Base-by-base conservation (phyloP, 2,113 vertebrate genomes). In the Eolophus roseicapilla region DNA sequence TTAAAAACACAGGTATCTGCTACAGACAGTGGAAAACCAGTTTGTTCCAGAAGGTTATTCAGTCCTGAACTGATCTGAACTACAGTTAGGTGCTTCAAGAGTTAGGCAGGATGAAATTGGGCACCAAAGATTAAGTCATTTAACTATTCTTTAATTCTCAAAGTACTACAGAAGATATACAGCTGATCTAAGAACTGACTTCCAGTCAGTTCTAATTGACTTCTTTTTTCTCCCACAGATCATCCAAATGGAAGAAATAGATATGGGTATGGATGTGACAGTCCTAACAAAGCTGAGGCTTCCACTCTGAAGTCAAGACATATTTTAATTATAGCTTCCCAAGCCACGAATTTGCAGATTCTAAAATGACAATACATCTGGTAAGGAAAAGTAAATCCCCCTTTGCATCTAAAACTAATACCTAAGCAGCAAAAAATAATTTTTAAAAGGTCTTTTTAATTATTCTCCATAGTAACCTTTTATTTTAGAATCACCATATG, bases 401-500 rank as follows among this genome's bases (percentile, higher is more conserved):
- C 55, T 92, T 91, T 87, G 77, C 57, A 73, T 81, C 60, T 96
- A 90, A 95, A 97, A 92, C 79, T 69, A 94, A 90, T 60, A 88
- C 69, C 75, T 89, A 93, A 94, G 37, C 80, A 92, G 68, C 76
- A 95, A 96, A 95, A 97, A 85, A 93, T 78, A 91, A 73, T 91
- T 78, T 88, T 81, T 39, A 57, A 82, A 91, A 69, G 24, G 16
- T 5, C 5, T 95, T 93, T 93, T 95, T 91, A 92, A 94, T 94
- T 94, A 90, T 94, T 88, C 92, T 90, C 86, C 37, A 82, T 44
- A 95, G 95, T 55, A 92, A 92, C 39, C n/a, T 95, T 94, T 91
- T 49, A 19, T 95, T 96, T 97, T 92, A 95, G 73, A 86, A 95
- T 94, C 79, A 67, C 94, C 88, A 96, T 97, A 96, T 91, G 84